These are phyloP conservation scores for Sylvilagus bachmani DNA, from an alignment of 2,113 vertebrate genomes.

Conservation along the genomic window DNA sequence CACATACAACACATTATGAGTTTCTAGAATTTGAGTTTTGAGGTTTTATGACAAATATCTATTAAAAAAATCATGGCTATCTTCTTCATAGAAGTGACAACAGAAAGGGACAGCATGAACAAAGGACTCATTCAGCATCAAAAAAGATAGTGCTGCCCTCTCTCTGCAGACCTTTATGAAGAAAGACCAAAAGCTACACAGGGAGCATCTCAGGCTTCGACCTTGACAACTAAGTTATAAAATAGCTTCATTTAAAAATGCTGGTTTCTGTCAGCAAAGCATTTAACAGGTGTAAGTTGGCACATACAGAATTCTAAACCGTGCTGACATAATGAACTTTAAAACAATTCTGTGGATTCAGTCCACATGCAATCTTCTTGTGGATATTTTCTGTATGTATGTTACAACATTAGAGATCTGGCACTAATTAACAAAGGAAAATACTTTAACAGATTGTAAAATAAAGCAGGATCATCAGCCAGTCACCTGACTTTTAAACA, in stretches of 20 bases:
- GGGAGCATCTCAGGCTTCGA: neutral
- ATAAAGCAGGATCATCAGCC: slow-evolving; percentile 77
- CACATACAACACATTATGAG: slow-evolving; percentile 8
- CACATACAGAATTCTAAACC: slow-evolving; percentile 37
- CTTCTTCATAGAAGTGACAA: slow-evolving; percentile 47
- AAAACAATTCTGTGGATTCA: slow-evolving; percentile 28
- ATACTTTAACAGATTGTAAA: slow-evolving; percentile 81
- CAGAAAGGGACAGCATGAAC: neutral
- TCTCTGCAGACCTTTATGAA: neutral
- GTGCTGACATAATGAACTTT: slow-evolving; percentile 54
- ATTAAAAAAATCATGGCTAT: neutral
- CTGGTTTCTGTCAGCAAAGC: slow-evolving; percentile 38
- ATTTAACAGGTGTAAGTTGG: slow-evolving; percentile 69
- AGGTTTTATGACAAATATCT: slow-evolving; percentile 22
- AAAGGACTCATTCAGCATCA: neutral
- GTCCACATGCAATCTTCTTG: slow-evolving; percentile 50
- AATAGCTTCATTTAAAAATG: slow-evolving; percentile 57
- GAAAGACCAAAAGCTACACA: neutral
- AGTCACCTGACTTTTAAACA: slow-evolving; percentile 83
- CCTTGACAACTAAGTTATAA: slow-evolving; percentile 5
- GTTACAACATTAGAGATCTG: slow-evolving; percentile 54
- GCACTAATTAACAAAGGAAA: slow-evolving; percentile 84
- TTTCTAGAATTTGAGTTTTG: slow-evolving; percentile 38
- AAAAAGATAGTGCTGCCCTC: neutral
- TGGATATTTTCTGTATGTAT: slow-evolving; percentile 27